Evolutionary conservation across 2,888 invertebrate species (phyloP).

Genomic region (Lasioglossum calceatum): DNA sequence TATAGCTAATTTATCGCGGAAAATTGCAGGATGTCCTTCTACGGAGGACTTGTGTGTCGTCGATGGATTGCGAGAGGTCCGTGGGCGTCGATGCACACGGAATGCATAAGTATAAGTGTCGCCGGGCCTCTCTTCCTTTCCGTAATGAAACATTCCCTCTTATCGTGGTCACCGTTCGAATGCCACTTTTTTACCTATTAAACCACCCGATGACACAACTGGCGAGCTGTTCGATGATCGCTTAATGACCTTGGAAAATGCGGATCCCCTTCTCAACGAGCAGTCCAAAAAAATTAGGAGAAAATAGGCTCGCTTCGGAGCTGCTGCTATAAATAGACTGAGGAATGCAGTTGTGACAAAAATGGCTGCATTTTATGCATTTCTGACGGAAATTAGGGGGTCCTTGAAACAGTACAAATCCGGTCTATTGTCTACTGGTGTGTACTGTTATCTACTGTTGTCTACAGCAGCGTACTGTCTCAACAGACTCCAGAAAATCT

Average conservation of each 20-base stretch:
- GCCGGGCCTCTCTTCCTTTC: neutral
- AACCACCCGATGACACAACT: slow-evolving; percentile 1
- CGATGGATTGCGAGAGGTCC: slow-evolving; percentile 73
- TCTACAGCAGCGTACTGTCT: no score
- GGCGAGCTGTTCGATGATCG: neutral
- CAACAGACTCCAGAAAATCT: neutral
- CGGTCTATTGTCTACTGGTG: neutral
- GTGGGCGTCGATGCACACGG: slow-evolving; percentile 18
- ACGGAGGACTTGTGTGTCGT: slow-evolving; percentile 59
- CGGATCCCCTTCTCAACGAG: neutral
- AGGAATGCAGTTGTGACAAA: neutral
- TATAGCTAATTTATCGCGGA: slow-evolving; percentile 40
- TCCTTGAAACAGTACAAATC: neutral
- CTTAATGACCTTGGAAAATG: slow-evolving; percentile 4
- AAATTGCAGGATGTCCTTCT: slow-evolving; percentile 45
- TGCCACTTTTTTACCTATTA: neutral
- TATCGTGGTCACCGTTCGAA: neutral
- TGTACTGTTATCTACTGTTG: no score
- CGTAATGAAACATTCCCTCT: slow-evolving; percentile 6
- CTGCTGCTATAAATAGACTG: neutral
- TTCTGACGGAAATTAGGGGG: neutral
- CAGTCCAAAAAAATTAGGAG: neutral
- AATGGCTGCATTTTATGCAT: neutral
- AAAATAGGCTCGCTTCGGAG: neutral
- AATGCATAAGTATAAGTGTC: slow-evolving; percentile 23